Base-by-base conservation (phyloP, 1,140 invertebrate genomes). In the Psilanteris sp. region DNA sequence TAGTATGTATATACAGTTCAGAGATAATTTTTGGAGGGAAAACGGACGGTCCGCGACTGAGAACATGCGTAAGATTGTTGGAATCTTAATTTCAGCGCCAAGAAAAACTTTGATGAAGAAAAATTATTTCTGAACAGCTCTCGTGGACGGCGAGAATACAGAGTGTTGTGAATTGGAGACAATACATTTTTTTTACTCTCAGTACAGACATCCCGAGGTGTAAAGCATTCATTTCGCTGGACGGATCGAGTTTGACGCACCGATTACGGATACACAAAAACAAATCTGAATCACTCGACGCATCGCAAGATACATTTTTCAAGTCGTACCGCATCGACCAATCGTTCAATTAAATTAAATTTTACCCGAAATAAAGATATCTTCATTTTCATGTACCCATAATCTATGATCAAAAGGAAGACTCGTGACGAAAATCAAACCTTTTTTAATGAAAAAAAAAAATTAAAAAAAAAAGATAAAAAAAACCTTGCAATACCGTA, bases 1-100 rank as follows among this genome's bases (percentile, higher is more conserved):
- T 50, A 57, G 43, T 27, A 54, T 61, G 22, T 62, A 72, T 66
- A 64, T 64, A 64, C 59, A 62, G 24, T 46, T 46, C 10, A 72
- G 16, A 41, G 44, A 66, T 32, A 36, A 59, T 64, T 73, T 59
- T 16, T 26, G 48, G 20, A 62, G 20, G 31, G 50, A 61, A 62
- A 43, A 36, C 34, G 39, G 50, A 55, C 36, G 34, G 39, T 34
- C 9, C 34, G n/a, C n/a, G n/a, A n/a, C n/a, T n/a, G n/a, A n/a
- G n/a, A n/a, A n/a, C n/a, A n/a, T n/a, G n/a, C n/a, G n/a, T n/a
- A n/a, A n/a, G n/a, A n/a, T n/a, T n/a, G n/a, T n/a, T n/a, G n/a
- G n/a, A n/a, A n/a, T n/a, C n/a, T n/a, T n/a, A n/a, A n/a, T n/a
- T n/a, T n/a, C n/a, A n/a, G n/a, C n/a, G n/a, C n/a, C n/a, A n/a